phyloP scores from a whole-genome alignment of 2,797 vertebrate genomes.

The Syndactyla subalaris region DNA sequence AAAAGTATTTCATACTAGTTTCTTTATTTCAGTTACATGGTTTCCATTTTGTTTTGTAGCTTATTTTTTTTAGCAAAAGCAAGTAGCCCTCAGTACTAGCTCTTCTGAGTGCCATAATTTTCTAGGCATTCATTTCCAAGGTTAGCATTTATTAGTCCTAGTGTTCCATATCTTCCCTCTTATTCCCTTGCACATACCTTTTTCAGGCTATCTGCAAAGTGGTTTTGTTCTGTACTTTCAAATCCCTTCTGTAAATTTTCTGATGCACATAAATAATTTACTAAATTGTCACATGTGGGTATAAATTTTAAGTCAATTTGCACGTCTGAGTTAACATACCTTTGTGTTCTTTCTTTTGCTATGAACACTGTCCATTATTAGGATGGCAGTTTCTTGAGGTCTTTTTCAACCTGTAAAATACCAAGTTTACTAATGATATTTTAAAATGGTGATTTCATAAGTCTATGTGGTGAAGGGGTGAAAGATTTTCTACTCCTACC shows the following conservation, averaged over 20 bases:
- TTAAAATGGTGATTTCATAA: background rate
- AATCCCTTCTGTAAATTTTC: background rate
- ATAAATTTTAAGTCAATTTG: constrained; percentile 16
- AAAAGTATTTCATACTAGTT: background rate
- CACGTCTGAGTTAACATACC: background rate
- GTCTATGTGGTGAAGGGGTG: background rate
- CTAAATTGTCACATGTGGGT: background rate
- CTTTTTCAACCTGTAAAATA: background rate
- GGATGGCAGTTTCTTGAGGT: background rate
- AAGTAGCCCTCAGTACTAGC: background rate
- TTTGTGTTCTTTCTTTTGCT: background rate
- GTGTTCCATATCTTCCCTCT: background rate
- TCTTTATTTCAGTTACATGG: background rate
- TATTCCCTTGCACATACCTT: background rate
- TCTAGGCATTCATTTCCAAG: background rate
- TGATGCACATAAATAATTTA: background rate
- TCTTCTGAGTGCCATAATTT: background rate
- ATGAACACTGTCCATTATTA: background rate
- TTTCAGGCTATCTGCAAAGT: background rate
- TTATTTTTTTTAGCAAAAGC: background rate
- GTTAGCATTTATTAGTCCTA: constrained; percentile 9
- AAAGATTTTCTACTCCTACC: background rate
- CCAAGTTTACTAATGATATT: background rate
- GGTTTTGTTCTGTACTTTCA: background rate
- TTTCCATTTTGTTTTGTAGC: background rate